A percentile compares a stretch with the other conserved stretches of the same genome.
Conservation (phyloP, 2,113 vertebrate species). For the Montifringilla adamsi region DNA sequence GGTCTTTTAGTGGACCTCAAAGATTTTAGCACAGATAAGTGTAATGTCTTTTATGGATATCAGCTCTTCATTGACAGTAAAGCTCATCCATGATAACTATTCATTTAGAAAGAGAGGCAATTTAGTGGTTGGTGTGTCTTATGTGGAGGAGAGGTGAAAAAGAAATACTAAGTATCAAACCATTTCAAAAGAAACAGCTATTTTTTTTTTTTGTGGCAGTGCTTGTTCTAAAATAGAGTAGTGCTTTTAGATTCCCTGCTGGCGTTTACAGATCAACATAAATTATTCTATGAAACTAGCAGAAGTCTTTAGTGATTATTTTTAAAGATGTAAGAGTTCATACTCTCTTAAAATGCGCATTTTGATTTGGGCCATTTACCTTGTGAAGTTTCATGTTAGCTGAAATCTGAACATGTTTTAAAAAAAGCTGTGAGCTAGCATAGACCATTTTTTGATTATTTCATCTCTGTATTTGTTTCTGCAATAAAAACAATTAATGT, state of each 20-base stretch:
- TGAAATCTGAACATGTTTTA: neutral
- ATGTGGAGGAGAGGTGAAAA: neutral
- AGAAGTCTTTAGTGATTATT: conserved; percentile 21
- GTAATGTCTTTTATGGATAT: neutral
- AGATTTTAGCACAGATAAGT: neutral
- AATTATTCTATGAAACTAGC: neutral
- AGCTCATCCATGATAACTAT: neutral
- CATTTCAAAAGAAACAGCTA: neutral
- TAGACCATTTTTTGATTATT: neutral
- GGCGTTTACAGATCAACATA: neutral
- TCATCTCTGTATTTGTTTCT: neutral
- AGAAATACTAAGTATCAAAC: neutral
- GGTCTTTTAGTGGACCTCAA: neutral
- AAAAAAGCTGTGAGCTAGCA: neutral
- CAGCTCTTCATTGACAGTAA: neutral
- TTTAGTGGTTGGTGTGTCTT: neutral
- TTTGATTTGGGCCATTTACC: neutral
- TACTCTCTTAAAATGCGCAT: neutral
- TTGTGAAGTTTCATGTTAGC: neutral
- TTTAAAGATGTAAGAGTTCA: neutral
- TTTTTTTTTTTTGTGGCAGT: neutral
- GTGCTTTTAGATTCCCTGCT: conserved; percentile 16
- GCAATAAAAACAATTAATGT: neutral
- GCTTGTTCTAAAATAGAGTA: neutral
- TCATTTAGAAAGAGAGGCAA: neutral